Conservation (phyloP, 2,888 invertebrate species). For the Phalera bucephala region DNA sequence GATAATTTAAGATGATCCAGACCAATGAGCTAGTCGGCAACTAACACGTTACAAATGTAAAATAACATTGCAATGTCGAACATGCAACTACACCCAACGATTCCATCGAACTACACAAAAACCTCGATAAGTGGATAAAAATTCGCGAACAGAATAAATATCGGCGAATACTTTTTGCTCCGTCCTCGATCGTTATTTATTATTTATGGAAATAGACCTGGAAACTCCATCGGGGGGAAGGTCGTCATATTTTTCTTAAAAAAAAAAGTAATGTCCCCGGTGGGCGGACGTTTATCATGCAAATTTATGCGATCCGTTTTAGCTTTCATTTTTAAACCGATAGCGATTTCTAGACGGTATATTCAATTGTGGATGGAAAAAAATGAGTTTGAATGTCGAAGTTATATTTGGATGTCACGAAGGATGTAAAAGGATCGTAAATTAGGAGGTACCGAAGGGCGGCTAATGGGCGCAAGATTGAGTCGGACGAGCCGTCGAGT, state of each 20-base stretch:
- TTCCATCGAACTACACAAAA: slow-evolving; percentile 39
- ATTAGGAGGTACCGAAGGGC: slow-evolving; percentile 33
- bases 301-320: slow-evolving; percentile 79
- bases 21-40: too few relatives aligned
- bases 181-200: slow-evolving; percentile 78
- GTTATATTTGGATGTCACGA: slow-evolving; percentile 62
- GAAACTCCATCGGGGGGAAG: slow-evolving; percentile 70
- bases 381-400: slow-evolving; percentile 54
- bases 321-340: slow-evolving; percentile 71
- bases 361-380: slow-evolving; percentile 63
- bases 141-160: slow-evolving; percentile 75
- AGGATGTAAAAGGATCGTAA: slow-evolving; percentile 40
- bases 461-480: slow-evolving; percentile 13
- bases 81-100: slow-evolving; percentile 12
- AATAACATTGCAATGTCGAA: not conserved
- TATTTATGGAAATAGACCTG: slow-evolving; percentile 81
- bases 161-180: slow-evolving; percentile 70
- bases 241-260: slow-evolving; percentile 80
- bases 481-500: slow-evolving; percentile 13
- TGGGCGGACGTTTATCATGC: slow-evolving; percentile 72
- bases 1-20: too few relatives aligned
- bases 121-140: slow-evolving; percentile 71
- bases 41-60: not conserved
- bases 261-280: slow-evolving; percentile 73
- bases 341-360: slow-evolving; percentile 74